Base-by-base conservation (phyloP, 2,888 invertebrate genomes). In the Thereva unica region DNA sequence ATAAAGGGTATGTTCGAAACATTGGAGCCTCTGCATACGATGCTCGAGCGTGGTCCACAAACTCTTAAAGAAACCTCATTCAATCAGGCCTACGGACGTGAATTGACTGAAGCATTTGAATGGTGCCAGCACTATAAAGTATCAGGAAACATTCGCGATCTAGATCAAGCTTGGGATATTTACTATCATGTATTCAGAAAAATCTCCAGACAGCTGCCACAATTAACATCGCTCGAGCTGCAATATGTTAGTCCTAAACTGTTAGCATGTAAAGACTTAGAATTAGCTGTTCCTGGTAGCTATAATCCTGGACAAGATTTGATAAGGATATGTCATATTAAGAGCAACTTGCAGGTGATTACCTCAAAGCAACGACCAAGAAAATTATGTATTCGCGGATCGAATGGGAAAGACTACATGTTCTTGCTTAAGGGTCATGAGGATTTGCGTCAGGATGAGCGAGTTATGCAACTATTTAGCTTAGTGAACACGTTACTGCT, bases 371-470 rank as follows among this genome's bases (percentile, higher is more conserved):
- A 99, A 81, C 84, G 98, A 3, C 99, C 99, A 0, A 86, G 99
- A 42, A 97, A 98, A 72, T 86, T 99, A 3, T 90, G 92, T 78
- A 94, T 99, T 70, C 83, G 87, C 78, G 97, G 97, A 23, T 95
- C 94, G 72, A 96, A 99, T 80, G 99, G 99, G 64, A 93, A 95
- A 77, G 97, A 98, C 78, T 99, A 97, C 82, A 94, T 94, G 89
- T 99, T 99, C 84, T 83, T 99, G 42, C 84, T 99, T 70, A 99
- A 99, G 81, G 99, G 99, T 0, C 99, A 99, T 81, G 99, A 99
- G 82, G 99, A 99, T 84, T 83, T 99, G 67, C 85, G 99, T 0
- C 99, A 99, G 79, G 99, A 99, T 80, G 99, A 99, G 80, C 85
- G 99, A 57, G 99, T 98, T 5, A 98, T 98, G 98, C 99, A 99